Evolutionary conservation across 1,140 invertebrate species (phyloP).

Genomic region (Bombus vancouverensis): DNA sequence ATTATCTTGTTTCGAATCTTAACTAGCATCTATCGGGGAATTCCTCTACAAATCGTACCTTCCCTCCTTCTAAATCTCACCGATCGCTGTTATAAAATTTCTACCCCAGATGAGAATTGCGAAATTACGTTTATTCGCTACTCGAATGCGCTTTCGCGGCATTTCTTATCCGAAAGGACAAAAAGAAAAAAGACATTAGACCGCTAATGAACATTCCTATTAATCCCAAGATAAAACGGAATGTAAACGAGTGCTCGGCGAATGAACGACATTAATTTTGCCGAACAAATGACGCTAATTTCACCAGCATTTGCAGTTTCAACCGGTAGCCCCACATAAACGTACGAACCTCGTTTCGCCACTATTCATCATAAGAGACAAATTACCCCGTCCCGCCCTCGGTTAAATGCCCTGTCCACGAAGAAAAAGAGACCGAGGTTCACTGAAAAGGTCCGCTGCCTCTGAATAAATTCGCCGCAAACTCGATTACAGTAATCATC

Average conservation of each 20-base stretch:
- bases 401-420: constrained; percentile 25
- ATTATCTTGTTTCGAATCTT: constrained; percentile 15
- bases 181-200: background rate
- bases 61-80: background rate
- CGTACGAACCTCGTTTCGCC: constrained; percentile 35
- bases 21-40: background rate
- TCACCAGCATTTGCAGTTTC: constrained; percentile 11
- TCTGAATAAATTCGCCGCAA: constrained; percentile 36
- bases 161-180: background rate
- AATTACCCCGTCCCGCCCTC: constrained; percentile 18
- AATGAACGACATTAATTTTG: constrained; percentile 11
- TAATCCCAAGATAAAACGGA: constrained; percentile 38
- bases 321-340: constrained; percentile 36
- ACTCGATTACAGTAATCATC: constrained; percentile 39
- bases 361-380: constrained; percentile 39
- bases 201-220: constrained; percentile 25
- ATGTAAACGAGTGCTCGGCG: constrained; percentile 21
- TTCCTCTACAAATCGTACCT: background rate
- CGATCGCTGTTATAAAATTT: background rate
- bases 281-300: constrained; percentile 32
- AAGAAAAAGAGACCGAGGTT: constrained; percentile 1
- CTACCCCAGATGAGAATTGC: background rate
- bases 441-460: constrained; percentile 20
- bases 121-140: background rate
- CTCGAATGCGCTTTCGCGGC: background rate